phyloP scores from a whole-genome alignment of 2,888 invertebrate species.

The Tachina fera region DNA sequence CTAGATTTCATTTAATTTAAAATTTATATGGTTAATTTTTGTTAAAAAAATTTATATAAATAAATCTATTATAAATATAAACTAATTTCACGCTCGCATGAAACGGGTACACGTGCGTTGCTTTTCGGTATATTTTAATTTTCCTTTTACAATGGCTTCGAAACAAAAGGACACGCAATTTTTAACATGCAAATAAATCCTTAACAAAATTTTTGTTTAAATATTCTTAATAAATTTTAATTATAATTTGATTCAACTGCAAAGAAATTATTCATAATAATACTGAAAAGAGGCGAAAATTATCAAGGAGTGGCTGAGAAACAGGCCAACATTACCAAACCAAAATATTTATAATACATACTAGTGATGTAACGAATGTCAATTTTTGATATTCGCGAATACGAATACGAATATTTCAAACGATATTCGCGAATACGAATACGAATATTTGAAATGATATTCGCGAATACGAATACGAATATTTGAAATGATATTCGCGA shows the following conservation, averaged over 20 bases:
- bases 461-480: no score
- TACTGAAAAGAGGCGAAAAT: neutral
- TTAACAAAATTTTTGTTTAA: neutral
- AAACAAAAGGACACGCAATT: constrained; percentile 38
- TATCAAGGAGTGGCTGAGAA: constrained; percentile 21
- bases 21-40: neutral
- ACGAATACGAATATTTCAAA: no score
- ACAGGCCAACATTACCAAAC: neutral
- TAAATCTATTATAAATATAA: constrained; percentile 20
- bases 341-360: neutral
- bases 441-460: no score
- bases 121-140: neutral
- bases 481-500: no score
- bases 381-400: no score
- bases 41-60: no score
- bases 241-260: constrained; percentile 37
- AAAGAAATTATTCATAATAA: neutral
- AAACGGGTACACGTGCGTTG: constrained; percentile 37
- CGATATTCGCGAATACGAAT: no score
- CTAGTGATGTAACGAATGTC: no score
- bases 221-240: neutral
- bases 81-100: constrained; percentile 23
- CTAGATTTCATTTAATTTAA: neutral
- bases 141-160: neutral
- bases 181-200: neutral